A percentile compares a stretch with the other conserved stretches of the same genome.
phyloP scores from a whole-genome alignment of 2,888 invertebrate genomes.

The Podotricha telesiphe region DNA sequence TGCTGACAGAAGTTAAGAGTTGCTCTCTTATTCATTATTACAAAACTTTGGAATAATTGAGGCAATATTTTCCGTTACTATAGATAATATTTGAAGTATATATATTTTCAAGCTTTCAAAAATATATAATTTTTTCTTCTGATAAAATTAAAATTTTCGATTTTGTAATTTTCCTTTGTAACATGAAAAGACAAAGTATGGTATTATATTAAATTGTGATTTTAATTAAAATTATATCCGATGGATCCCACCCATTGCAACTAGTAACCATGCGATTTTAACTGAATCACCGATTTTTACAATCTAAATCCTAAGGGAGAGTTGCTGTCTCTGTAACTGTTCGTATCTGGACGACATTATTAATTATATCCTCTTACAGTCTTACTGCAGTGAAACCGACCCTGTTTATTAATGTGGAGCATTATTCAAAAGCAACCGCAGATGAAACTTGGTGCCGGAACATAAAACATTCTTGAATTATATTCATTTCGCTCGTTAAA shows the following conservation, averaged over 20 bases:
- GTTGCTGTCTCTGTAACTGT: conserved; percentile 61
- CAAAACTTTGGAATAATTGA: too few relatives aligned
- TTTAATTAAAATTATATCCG: neutral
- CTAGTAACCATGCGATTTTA: neutral
- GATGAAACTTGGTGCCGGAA: conserved; percentile 69
- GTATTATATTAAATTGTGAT: too few relatives aligned
- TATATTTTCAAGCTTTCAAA: too few relatives aligned
- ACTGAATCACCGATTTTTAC: conserved; percentile 20
- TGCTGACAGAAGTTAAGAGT: too few relatives aligned
- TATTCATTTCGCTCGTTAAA: conserved; percentile 50
- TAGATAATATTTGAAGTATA: too few relatives aligned
- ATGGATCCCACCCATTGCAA: neutral
- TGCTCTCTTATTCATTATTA: too few relatives aligned
- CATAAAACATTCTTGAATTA: conserved; percentile 70
- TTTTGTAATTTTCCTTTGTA: too few relatives aligned
- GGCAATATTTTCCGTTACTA: too few relatives aligned
- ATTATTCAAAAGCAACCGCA: conserved; percentile 76
- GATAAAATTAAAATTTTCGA: too few relatives aligned
- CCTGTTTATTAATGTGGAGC: conserved; percentile 77
- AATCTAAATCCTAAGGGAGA: conserved; percentile 61
- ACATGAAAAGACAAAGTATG: too few relatives aligned
- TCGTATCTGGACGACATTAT: conserved; percentile 62
- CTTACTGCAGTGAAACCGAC: conserved; percentile 64
- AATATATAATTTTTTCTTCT: too few relatives aligned
- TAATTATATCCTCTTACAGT: conserved; percentile 72